Evolutionary conservation across 2,888 invertebrate genomes (phyloP).

Genomic region (Epinotia nisella): DNA sequence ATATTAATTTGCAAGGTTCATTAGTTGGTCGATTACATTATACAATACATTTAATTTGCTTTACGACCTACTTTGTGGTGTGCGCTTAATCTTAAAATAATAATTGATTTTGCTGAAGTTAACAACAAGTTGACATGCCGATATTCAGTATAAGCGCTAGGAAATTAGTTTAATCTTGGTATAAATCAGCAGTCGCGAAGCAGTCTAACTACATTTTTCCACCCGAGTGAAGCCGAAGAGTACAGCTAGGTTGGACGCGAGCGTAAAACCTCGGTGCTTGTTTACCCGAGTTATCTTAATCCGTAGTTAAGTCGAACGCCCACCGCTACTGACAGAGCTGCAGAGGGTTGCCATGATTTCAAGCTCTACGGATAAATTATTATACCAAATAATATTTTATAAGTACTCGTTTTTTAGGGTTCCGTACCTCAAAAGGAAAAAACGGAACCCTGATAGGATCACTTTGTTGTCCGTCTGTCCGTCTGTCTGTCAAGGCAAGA

Average conservation of each 20-base stretch:
- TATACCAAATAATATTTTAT: not conserved
- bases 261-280: slow-evolving; percentile 49
- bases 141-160: not conserved
- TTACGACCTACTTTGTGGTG: too few relatives aligned
- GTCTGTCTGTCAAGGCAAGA: too few relatives aligned
- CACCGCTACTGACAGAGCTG: slow-evolving; percentile 42
- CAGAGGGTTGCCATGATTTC: not conserved
- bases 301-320: slow-evolving; percentile 41
- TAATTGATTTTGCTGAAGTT: not conserved
- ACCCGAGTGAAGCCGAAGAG: slow-evolving; percentile 1
- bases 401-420: too few relatives aligned
- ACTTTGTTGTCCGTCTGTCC: too few relatives aligned
- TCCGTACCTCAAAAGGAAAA: too few relatives aligned
- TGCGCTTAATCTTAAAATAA: not conserved
- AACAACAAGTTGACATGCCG: not conserved
- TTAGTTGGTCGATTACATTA: not conserved
- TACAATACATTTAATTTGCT: not conserved
- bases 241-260: slow-evolving; percentile 23
- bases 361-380: slow-evolving; percentile 1
- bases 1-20: not conserved
- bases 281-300: slow-evolving; percentile 46
- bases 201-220: slow-evolving; percentile 22
- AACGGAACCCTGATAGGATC: too few relatives aligned
- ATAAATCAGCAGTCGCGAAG: not conserved
- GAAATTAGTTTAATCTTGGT: not conserved